Base-by-base conservation (phyloP, 2,888 invertebrate genomes). In the Lasioglossum calceatum region DNA sequence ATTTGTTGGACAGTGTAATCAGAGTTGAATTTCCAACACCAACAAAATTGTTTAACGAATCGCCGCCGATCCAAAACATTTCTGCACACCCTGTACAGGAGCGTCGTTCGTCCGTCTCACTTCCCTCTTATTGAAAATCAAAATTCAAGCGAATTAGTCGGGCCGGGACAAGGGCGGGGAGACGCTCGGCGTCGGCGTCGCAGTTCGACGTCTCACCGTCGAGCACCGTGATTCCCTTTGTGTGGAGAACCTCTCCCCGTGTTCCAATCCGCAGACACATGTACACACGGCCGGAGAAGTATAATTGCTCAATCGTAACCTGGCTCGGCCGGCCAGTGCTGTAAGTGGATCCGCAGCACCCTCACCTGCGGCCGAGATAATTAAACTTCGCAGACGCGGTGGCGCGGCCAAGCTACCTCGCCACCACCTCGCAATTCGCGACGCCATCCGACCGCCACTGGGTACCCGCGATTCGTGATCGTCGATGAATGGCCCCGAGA, bases 51-150 rank as follows among this genome's bases (percentile, higher is more conserved):
- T 23, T 8, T 23, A 23, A 23, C 0, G 8, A 54, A n/a, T 58
- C 58, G 12, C 4, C n/a, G 2, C 4, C n/a, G 58, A 58, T 58
- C 10, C 0, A n/a, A n/a, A n/a, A 58, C 58, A 58, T 58, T 58
- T 58, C n/a, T 4, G 10, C 1, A 12, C 58, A 58, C n/a, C 58
- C 58, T 12, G 36, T 23, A 12, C 39, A 19, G 70, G 10, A 4
- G 36, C 70, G 23, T 47, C 47, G 23, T n/a, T 23, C 42, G 3
- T 23, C n/a, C 76, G 42, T 83, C 76, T 79, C 23, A 16, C n/a
- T 44, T 64, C 82, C 89, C 92, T 92, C 94, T 94, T 94, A 94
- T 95, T 95, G 95, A 94, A 94, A 95, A 94, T 95, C 94, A 95
- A 94, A 95, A 95, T 95, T 94, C 94, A 93, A 91, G 91, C 91